Base-by-base conservation (phyloP, 1,140 invertebrate genomes). In the Galendromus occidentalis region DNA sequence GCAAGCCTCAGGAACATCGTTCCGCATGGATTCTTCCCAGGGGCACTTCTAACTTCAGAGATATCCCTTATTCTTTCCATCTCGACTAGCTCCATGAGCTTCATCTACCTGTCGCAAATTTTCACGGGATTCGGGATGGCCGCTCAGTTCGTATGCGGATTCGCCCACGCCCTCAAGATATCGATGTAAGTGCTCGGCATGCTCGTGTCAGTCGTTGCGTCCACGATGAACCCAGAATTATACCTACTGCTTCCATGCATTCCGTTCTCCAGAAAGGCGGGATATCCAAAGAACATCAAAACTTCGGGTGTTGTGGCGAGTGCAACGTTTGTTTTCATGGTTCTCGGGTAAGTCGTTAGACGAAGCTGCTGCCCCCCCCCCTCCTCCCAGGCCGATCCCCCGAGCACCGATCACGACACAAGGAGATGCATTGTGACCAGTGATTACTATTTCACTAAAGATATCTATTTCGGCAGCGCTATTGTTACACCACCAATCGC, bases 61-160 rank as follows among this genome's bases (percentile, higher is more conserved):
- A n/a, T n/a, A n/a, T n/a, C n/a, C n/a, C n/a, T n/a, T n/a, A n/a
- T n/a, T n/a, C n/a, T n/a, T n/a, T n/a, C 33, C 4, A 4, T 39
- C 9, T 39, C 9, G 9, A 39, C 17, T 22, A 59, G 51, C 2
- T 29, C 25, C 14, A 25, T 59, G 14, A 9, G 17, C 17, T 59
- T 59, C 22, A 59, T 59, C 14, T 59, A 59, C 9, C 51, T 59
- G 25, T 59, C 51, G 2, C 51, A 59, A 59, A 22, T 59, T 17
- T 59, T 59, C 51, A 59, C 51, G 14, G 51, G 51, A 59, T 25
- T 59, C 25, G 51, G 51, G 14, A 59, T 59, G 51, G 51, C 51
- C 1, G 51, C 14, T 22, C 51, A 59, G 9, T 59, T 59, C 20
- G 51, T 59, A 29, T 59, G 51, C 22, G 51, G 51, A 1, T 59